These are phyloP conservation scores for Brenthis hecate DNA, from an alignment of 2,888 invertebrate species.

Conservation along the genomic window DNA sequence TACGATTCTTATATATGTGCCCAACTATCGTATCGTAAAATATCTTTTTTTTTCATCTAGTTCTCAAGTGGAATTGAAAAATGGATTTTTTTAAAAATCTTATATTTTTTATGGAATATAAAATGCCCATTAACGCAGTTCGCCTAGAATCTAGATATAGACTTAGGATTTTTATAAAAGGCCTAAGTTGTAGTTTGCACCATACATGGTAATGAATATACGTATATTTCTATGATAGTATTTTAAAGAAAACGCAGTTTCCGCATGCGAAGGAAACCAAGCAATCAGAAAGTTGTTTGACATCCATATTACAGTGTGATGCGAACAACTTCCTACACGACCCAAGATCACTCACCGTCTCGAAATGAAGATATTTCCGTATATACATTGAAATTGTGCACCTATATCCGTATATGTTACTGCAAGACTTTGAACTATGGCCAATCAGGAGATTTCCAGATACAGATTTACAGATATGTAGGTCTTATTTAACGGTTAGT, in stretches of 20 bases:
- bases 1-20: too few species aligned
- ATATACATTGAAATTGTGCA: conserved; percentile 6
- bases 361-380: conserved; percentile 4
- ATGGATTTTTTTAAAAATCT: too few species aligned
- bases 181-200: too few species aligned
- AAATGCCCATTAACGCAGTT: too few species aligned
- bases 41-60: too few species aligned
- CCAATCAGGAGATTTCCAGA: too few species aligned
- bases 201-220: background rate
- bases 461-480: background rate
- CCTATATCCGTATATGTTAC: background rate
- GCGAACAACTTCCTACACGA: conserved; percentile 8
- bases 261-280: conserved; percentile 11
- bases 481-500: background rate
- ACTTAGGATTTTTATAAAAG: too few species aligned
- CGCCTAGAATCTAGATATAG: too few species aligned
- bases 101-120: too few species aligned
- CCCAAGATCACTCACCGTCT: conserved; percentile 14
- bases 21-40: too few species aligned
- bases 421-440: too few species aligned
- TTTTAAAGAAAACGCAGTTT: conserved; percentile 7
- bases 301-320: conserved; percentile 5
- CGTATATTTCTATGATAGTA: background rate
- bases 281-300: conserved; percentile 15
- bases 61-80: too few species aligned